A percentile compares a stretch with the other conserved stretches of the same genome.
phyloP scores from a whole-genome alignment of 2,113 vertebrate genomes.

The Lamprologus speciosus region DNA sequence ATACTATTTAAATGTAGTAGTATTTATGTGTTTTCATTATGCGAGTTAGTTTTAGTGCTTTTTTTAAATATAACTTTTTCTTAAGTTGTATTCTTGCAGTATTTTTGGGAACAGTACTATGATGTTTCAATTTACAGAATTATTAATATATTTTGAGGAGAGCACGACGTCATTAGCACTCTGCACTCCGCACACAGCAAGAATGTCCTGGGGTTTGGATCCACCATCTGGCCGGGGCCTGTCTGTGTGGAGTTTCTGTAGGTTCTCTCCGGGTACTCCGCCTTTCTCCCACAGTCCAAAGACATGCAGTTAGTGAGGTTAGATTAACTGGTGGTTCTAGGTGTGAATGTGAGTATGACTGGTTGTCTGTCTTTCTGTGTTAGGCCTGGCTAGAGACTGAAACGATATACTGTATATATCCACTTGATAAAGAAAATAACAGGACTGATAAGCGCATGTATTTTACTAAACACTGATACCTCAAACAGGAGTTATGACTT shows the following conservation, averaged over 20 bases:
- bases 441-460: neutral
- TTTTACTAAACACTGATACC: neutral
- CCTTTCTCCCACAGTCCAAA: neutral
- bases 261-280: neutral
- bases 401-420: neutral
- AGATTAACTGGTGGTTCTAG: neutral
- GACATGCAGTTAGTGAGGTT: neutral
- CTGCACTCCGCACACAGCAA: neutral
- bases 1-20: neutral
- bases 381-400: neutral
- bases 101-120: neutral
- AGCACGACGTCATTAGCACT: neutral
- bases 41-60: neutral
- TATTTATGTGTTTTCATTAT: neutral
- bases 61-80: neutral
- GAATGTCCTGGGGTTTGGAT: neutral
- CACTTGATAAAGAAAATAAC: neutral
- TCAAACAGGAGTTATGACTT: neutral
- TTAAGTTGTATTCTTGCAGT: neutral
- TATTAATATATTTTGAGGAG: neutral
- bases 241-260: neutral
- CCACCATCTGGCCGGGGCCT: neutral
- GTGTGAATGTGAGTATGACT: neutral
- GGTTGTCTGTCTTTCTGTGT: neutral
- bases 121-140: neutral